Conservation (phyloP, 2,888 invertebrate genomes). For the Petrophora chlorosata region DNA sequence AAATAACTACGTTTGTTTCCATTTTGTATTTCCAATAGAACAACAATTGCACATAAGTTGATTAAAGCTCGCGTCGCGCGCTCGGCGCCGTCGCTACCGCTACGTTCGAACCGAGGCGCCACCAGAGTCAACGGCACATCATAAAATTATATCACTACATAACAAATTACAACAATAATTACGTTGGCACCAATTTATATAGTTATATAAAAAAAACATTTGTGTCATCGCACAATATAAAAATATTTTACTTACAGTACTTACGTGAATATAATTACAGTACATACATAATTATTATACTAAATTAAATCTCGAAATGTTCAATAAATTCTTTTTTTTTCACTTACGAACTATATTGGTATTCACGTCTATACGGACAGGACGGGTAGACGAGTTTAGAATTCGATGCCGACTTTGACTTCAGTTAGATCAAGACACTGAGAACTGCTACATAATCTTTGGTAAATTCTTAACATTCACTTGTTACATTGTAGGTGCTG, state of each 20-base stretch:
- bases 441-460: conserved; percentile 47
- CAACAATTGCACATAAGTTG: conserved; percentile 79
- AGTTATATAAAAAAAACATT: conserved; percentile 76
- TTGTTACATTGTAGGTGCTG: conserved; percentile 20
- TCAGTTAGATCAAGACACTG: conserved; percentile 23
- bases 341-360: conserved; percentile 63
- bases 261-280: conserved; percentile 75
- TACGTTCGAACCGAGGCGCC: conserved; percentile 60
- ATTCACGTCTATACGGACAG: conserved; percentile 60
- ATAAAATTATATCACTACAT: conserved; percentile 81
- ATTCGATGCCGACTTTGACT: conserved; percentile 24
- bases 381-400: conserved; percentile 45
- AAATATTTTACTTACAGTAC: conserved; percentile 78
- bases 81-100: conserved; percentile 40
- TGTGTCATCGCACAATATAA: conserved; percentile 79
- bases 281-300: conserved; percentile 55
- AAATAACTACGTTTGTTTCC: conserved; percentile 52
- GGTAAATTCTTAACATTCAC: conserved; percentile 43
- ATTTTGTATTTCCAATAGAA: conserved; percentile 80
- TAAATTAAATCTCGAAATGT: conserved; percentile 79
- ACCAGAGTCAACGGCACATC: conserved; percentile 76
- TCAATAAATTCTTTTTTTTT: conserved; percentile 70
- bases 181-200: conserved; percentile 82
- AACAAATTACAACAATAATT: conserved; percentile 83
- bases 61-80: conserved; percentile 73